A percentile compares a stretch with the other conserved stretches of the same genome.
Conservation (phyloP, 2,797 vertebrate genomes). For the Trachurus trachurus region DNA sequence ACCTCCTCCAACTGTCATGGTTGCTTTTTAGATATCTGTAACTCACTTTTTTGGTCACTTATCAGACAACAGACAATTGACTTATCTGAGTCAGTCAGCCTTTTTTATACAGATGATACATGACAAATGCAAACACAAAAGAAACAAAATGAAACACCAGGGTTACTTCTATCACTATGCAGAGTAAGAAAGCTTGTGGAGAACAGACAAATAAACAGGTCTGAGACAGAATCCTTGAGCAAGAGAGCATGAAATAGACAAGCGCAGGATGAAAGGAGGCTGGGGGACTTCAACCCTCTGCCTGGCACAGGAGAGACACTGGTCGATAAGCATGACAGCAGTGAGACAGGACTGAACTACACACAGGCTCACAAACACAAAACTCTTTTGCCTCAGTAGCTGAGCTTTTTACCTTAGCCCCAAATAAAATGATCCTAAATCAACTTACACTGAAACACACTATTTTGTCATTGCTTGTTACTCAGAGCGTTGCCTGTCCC, state of each 20-base stretch:
- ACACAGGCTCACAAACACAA: slow-evolving; percentile 12
- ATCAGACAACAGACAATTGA: background rate
- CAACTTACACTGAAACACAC: slow-evolving; percentile 10
- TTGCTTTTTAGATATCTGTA: background rate
- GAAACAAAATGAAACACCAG: background rate
- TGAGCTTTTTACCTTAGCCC: background rate
- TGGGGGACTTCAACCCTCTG: slow-evolving; percentile 38
- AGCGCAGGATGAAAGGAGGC: slow-evolving; percentile 31
- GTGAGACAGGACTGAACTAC: slow-evolving; percentile 10
- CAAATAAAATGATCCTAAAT: slow-evolving; percentile 15
- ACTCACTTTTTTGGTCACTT: background rate
- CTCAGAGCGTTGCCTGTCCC: slow-evolving; percentile 94
- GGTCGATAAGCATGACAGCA: slow-evolving; percentile 45
- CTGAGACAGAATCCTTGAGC: slow-evolving; percentile 38
- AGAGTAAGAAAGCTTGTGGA: background rate
- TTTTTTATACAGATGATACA: background rate
- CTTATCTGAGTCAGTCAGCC: background rate
- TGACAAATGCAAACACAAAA: background rate
- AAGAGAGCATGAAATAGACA: slow-evolving; percentile 57
- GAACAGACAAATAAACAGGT: slow-evolving; percentile 31
- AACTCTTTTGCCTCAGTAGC: slow-evolving; percentile 5
- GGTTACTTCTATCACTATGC: background rate
- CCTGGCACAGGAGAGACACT: slow-evolving; percentile 33
- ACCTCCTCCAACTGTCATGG: background rate
- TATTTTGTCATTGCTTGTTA: slow-evolving; percentile 26